These are phyloP conservation scores for Pseudochaenichthys georgianus DNA, from an alignment of 2,797 vertebrate species.

Conservation along the genomic window DNA sequence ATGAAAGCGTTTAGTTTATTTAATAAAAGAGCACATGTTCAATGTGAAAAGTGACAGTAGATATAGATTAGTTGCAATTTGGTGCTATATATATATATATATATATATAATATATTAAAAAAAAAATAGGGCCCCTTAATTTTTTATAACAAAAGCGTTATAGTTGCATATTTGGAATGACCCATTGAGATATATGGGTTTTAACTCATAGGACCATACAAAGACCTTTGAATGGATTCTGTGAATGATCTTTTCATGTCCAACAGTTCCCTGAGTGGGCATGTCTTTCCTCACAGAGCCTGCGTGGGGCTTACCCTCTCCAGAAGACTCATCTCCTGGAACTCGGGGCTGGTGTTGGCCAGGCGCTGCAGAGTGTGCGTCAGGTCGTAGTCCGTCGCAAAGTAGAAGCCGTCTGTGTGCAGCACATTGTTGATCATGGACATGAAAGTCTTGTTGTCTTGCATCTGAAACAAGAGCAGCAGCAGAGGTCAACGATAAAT, in stretches of 20 bases:
- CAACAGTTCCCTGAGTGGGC: neutral
- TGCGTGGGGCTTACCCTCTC: constrained; percentile 50
- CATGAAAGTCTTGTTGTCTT: constrained; percentile 95
- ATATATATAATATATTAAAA: no score
- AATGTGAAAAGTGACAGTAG: no score
- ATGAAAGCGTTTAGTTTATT: no score
- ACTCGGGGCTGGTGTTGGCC: constrained; percentile 97
- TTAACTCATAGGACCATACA: no score
- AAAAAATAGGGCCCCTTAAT: no score
- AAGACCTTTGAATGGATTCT: no score
- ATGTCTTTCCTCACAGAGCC: neutral
- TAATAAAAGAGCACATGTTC: no score
- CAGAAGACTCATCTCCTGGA: constrained; percentile 94
- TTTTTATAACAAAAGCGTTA: no score
- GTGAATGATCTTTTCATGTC: neutral
- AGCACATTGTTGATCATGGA: constrained; percentile 93
- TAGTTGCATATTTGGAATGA: no score
- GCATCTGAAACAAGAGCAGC: constrained; percentile 85
- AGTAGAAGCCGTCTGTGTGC: constrained; percentile 94
- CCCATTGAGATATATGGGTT: no score
- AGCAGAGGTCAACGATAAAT: neutral
- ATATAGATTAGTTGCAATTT: no score
- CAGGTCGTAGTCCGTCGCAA: constrained; percentile 94
- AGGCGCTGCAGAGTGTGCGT: constrained; percentile 94
- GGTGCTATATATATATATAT: no score